Percentiles rank a stretch among this genome's conserved stretches.
phyloP scores from a whole-genome alignment of 2,113 vertebrate species.

The Etheostoma spectabile region DNA sequence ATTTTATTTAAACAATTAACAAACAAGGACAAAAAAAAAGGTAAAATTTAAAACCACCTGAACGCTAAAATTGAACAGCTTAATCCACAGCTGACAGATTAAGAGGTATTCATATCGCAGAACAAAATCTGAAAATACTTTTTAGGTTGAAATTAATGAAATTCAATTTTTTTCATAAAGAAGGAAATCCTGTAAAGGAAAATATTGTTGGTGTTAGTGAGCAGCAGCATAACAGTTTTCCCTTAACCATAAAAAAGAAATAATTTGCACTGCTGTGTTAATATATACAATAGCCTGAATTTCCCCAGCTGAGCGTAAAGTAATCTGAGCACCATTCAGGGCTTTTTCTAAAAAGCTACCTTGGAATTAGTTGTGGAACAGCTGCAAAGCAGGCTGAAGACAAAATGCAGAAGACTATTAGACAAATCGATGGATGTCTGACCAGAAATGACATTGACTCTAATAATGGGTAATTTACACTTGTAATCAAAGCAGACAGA shows the following conservation, averaged over 20 bases:
- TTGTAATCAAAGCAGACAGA: conserved; percentile 28
- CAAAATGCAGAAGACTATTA: conserved; percentile 10
- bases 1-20: no score
- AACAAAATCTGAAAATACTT: background rate
- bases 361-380: conserved; percentile 32
- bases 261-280: background rate
- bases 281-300: background rate
- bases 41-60: no score
- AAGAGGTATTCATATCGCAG: background rate
- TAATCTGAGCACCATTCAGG: conserved; percentile 9
- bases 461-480: conserved; percentile 28
- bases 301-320: conserved; percentile 12
- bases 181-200: background rate
- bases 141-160: no score
- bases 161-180: background rate
- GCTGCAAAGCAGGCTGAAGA: conserved; percentile 33
- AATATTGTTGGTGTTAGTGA: background rate
- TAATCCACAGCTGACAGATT: background rate
- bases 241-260: background rate
- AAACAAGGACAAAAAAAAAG: no score
- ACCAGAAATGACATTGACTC: conserved; percentile 29
- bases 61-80: background rate
- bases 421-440: conserved; percentile 29
- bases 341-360: conserved; percentile 8
- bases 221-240: background rate